Base-by-base conservation (phyloP, 2,888 invertebrate genomes). In the Synergus laeviventris region DNA sequence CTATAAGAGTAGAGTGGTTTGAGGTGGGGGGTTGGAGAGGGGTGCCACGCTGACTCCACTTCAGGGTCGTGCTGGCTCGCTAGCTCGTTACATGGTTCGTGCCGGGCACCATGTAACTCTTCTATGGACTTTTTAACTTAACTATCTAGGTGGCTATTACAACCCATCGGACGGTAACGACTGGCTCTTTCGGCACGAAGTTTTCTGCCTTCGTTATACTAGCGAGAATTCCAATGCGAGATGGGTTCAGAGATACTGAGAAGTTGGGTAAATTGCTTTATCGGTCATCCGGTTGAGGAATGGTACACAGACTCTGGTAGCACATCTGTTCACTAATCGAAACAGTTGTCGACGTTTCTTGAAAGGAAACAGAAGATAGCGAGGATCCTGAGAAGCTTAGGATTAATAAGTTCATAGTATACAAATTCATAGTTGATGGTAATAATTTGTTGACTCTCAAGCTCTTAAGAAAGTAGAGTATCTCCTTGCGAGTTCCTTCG, bases 31-130 rank as follows among this genome's bases (percentile, higher is more conserved):
- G 7, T 31, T 0, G 31, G 0, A 31, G 31, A 31, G 31, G 31
- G 86, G 85, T 84, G 86, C 85, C 85, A 82, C 76, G 74, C 74
- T 77, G 70, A 77, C 76, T 74, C 64, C 75, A 77, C 73, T 76
- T 77, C 76, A 77, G 78, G 78, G 76, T 81, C 81, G 78, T 81
- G 73, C 74, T 36, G 64, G 77, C 64, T 18, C n/a, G 9, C 76
- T 78, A 59, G 80, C 85, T 86, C 84, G 85, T 86, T 86, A 86
- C 84, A 80, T 78, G 81, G 81, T 81, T 82, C 81, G 82, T 82
- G 81, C 82, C 78, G 76, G 81, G 77, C 76, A 83, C 81, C 77
- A 80, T 83, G 82, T 80, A 80, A 83, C 81, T 77, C 59, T 66
- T 16, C 21, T 70, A 70, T 73, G 75, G 75, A 60, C 73, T 75